These are phyloP conservation scores for Tetrax tetrax DNA, from an alignment of 2,113 vertebrate genomes.

Conservation along the genomic window DNA sequence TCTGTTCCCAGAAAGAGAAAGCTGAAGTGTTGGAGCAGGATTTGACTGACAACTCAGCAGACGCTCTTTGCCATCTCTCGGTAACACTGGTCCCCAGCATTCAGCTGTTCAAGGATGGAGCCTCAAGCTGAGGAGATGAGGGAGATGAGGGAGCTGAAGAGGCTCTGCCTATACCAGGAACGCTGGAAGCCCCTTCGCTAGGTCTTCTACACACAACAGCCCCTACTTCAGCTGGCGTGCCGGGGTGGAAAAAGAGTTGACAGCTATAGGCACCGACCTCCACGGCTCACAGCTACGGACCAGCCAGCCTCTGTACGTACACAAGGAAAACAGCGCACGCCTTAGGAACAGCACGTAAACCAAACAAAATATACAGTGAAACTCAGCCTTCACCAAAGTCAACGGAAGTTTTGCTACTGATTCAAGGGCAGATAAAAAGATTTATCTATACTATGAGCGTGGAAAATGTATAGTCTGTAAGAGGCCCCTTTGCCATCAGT, in stretches of 20 bases:
- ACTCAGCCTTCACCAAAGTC: not conserved
- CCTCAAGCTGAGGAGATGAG: not conserved
- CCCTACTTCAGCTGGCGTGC: fast-evolving
- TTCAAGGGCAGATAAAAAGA: not conserved
- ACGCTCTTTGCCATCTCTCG: not conserved
- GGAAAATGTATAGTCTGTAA: not conserved
- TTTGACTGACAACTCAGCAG: not conserved
- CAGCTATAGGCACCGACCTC: not conserved
- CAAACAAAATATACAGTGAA: not conserved
- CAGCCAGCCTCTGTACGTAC: not conserved
- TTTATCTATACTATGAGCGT: not conserved
- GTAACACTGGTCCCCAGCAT: not conserved
- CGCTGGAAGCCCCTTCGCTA: fast-evolving
- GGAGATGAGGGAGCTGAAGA: not conserved
- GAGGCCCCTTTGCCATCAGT: not conserved
- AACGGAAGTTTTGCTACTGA: not conserved
- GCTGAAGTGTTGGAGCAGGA: not conserved
- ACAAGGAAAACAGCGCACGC: not conserved
- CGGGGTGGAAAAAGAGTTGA: not conserved
- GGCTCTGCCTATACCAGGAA: not conserved
- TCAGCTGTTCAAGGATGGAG: too few species aligned
- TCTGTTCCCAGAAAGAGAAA: not conserved
- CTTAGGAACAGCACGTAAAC: not conserved
- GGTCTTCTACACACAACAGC: not conserved
- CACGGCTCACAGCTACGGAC: not conserved